Conservation (phyloP, 2,113 vertebrate species). For the Drymodes brunneopygia region DNA sequence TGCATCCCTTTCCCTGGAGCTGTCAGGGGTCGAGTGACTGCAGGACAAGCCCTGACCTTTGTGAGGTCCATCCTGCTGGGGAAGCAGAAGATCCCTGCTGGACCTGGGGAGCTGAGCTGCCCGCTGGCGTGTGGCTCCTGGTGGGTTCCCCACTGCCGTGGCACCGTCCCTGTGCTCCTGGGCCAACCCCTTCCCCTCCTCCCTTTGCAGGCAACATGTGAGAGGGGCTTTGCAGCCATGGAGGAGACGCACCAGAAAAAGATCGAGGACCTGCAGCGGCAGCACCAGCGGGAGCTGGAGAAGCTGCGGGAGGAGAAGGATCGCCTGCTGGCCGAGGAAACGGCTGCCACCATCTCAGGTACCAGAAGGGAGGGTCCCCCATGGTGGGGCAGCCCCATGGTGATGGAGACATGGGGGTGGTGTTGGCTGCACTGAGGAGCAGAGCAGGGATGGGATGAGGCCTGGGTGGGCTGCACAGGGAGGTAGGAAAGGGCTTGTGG, state of each 20-base stretch:
- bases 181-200: not conserved
- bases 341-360: slow-evolving; percentile 96
- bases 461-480: not conserved
- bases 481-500: not conserved
- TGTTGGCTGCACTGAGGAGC: not conserved
- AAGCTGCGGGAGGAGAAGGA: slow-evolving; percentile 94
- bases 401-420: rapidly evolving
- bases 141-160: rapidly evolving
- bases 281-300: slow-evolving; percentile 93
- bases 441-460: not conserved
- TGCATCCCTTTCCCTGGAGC: too few species aligned
- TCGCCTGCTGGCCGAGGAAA: slow-evolving; percentile 92
- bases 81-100: not conserved
- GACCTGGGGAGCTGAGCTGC: not conserved
- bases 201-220: slow-evolving; percentile 87
- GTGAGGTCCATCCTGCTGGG: not conserved
- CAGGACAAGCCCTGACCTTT: not conserved
- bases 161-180: rapidly evolving
- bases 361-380: not conserved
- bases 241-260: slow-evolving; percentile 97
- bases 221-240: slow-evolving; percentile 96
- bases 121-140: rapidly evolving
- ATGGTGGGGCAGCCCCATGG: rapidly evolving
- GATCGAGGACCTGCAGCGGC: slow-evolving; percentile 91
- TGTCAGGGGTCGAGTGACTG: not conserved